These are phyloP conservation scores for Palloptera scutellata DNA, from an alignment of 2,888 invertebrate species.

Conservation along the genomic window DNA sequence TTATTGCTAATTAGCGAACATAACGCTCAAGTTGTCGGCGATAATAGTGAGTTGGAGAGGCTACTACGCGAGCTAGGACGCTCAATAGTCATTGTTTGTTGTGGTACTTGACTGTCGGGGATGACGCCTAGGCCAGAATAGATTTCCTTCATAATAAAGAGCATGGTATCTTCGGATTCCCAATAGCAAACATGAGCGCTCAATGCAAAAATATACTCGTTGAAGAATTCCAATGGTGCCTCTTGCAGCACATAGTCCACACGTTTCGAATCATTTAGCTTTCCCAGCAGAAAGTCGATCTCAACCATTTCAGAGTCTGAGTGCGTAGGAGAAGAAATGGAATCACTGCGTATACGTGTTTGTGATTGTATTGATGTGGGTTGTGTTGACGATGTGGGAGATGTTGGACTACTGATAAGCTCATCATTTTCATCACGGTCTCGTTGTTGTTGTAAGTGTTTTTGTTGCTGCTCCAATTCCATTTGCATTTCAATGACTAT, in stretches of 20 bases:
- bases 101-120: slow-evolving; percentile 79
- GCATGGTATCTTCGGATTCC: slow-evolving; percentile 95
- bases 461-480: slow-evolving; percentile 43
- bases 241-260: slow-evolving; percentile 96
- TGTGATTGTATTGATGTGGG: neutral
- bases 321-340: slow-evolving; percentile 54
- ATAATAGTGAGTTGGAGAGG: slow-evolving; percentile 39
- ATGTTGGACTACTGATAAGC: neutral
- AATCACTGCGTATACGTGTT: slow-evolving; percentile 5
- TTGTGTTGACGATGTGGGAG: too few relatives aligned
- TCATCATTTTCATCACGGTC: slow-evolving; percentile 19
- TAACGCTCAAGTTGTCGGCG: slow-evolving; percentile 43
- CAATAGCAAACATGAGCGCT: slow-evolving; percentile 96
- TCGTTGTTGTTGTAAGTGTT: slow-evolving; percentile 25
- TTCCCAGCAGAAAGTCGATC: slow-evolving; percentile 71
- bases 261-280: slow-evolving; percentile 84
- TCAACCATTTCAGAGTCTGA: slow-evolving; percentile 64
- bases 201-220: slow-evolving; percentile 95
- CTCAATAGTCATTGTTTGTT: slow-evolving; percentile 75
- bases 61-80: slow-evolving; percentile 54
- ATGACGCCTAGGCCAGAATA: slow-evolving; percentile 79
- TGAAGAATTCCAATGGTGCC: slow-evolving; percentile 94
- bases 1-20: neutral
- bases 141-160: slow-evolving; percentile 90
- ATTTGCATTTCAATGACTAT: slow-evolving; percentile 65